Conservation (phyloP, 2,797 vertebrate genomes). For the Periparus ater region DNA sequence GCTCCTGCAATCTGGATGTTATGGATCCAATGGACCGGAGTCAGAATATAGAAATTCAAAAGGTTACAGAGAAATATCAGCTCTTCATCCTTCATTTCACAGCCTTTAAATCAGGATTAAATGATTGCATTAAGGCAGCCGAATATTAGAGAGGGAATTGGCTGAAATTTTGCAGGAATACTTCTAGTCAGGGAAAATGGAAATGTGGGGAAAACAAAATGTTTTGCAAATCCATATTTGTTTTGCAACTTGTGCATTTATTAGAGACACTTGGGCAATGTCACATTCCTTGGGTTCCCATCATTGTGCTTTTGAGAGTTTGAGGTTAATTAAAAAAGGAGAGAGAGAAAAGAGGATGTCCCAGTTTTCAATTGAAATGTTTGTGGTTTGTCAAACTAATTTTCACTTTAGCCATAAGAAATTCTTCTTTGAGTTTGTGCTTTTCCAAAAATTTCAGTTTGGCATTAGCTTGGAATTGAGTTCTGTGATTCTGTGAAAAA, state of each 20-base stretch:
- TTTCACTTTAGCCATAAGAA: not conserved
- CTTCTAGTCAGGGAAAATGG: conserved; percentile 4
- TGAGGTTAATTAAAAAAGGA: not conserved
- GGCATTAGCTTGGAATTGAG: not conserved
- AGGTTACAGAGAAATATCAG: conserved; percentile 48
- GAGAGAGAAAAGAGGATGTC: not conserved
- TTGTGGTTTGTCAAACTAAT: not conserved
- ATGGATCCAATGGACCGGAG: conserved; percentile 32
- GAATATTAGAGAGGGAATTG: conserved; percentile 34
- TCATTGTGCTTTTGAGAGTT: conserved; percentile 19
- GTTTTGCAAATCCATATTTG: conserved; percentile 25
- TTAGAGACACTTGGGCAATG: conserved; percentile 15
- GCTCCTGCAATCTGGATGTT: conserved; percentile 49
- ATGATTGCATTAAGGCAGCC: not conserved
- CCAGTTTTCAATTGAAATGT: not conserved
- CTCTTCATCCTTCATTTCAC: conserved; percentile 55
- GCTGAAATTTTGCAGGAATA: conserved; percentile 22
- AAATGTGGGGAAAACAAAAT: conserved; percentile 18
- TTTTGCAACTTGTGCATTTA: conserved; percentile 28
- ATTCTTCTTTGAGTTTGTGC: not conserved
- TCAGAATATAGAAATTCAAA: conserved; percentile 49
- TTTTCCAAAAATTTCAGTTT: not conserved
- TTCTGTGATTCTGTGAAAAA: not conserved
- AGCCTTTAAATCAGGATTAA: conserved; percentile 47
- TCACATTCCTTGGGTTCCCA: conserved; percentile 8